Percentiles rank a stretch among this genome's conserved stretches.
These are phyloP conservation scores for Meloidogyne floridensis DNA, from an alignment of 1,140 invertebrate genomes.

Conservation along the genomic window DNA sequence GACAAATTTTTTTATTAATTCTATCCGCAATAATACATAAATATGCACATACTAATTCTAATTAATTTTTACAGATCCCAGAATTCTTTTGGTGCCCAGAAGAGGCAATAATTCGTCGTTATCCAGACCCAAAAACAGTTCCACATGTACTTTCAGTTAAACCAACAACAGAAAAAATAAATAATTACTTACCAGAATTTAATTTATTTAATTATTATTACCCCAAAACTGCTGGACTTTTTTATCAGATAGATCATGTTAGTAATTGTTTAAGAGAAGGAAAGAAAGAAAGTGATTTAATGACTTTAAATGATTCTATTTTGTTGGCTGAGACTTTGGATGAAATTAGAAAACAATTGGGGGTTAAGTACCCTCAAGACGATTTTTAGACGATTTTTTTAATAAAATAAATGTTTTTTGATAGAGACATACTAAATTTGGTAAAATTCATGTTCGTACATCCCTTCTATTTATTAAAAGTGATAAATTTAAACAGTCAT, in stretches of 20 bases:
- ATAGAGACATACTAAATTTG: too few species aligned
- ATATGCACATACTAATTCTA: too few species aligned
- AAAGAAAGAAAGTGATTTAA: conserved; percentile 31
- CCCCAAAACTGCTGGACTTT: conserved; percentile 74
- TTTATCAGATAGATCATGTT: conserved; percentile 77
- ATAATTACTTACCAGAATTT: background rate
- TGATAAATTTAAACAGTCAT: too few species aligned
- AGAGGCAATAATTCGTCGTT: background rate
- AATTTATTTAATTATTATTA: conserved; percentile 68
- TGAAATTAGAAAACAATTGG: conserved; percentile 42
- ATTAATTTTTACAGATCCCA: background rate
- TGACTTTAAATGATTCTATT: conserved; percentile 36
- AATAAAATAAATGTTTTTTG: too few species aligned
- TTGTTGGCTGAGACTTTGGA: conserved; percentile 39
- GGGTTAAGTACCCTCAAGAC: conserved; percentile 39
- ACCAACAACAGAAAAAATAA: conserved; percentile 7
- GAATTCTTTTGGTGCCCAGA: conserved; percentile 20
- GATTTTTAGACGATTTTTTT: too few species aligned
- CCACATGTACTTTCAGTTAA: background rate
- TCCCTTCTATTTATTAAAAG: too few species aligned
- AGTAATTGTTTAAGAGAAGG: conserved; percentile 69
- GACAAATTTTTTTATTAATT: too few species aligned
- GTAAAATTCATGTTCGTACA: too few species aligned
- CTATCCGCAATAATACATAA: too few species aligned
- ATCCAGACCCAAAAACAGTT: background rate